Base-by-base conservation (phyloP, 1,140 invertebrate species). In the Papilio polyxenes region DNA sequence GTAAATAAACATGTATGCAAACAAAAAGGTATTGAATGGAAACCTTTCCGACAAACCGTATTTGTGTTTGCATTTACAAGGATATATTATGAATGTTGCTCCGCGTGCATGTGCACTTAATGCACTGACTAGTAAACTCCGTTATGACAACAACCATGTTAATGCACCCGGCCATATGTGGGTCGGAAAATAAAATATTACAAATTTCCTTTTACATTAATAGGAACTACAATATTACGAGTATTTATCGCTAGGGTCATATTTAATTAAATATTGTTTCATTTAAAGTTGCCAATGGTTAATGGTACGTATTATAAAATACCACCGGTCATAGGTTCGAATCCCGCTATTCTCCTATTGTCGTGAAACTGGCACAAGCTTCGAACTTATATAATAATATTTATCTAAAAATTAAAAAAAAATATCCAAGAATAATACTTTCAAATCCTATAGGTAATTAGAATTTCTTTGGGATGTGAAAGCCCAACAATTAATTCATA, bases 1-100 rank as follows among this genome's bases (percentile, higher is more conserved):
- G 31, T 72, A 7, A 62, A 8, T n/a, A 59, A 59, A 59, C 7
- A 9, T 9, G 51, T 53, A 23, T 11, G 23, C 11, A 72, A 7
- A 72, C 65, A 72, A 72, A 72, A 37, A 17, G 65, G 31, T 72
- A 65, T 62, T 53, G 51, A 53, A 31, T 72, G 65, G 65, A 72
- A 72, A 72, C 65, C 31, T 72, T 72, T 72, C 65, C 65, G 65
- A 23, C 37, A 40, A 37, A 37, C 65, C 65, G 65, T 72, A 40
- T 72, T 72, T 37, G 65, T 15, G 9, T 37, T 4, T 72, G 31
- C 23, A 65, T 31, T 72, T 72, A 72, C 65, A 72, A 72, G 65
- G 65, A 72, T 72, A 37, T 40, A 15, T 15, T 72, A 72, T 72
- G 65, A 72, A 72, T 72, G 65, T 72, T 72, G 11, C 3, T 72